These are phyloP conservation scores for Sarcophaga carnaria DNA, from an alignment of 2,888 invertebrate species.

Conservation along the genomic window DNA sequence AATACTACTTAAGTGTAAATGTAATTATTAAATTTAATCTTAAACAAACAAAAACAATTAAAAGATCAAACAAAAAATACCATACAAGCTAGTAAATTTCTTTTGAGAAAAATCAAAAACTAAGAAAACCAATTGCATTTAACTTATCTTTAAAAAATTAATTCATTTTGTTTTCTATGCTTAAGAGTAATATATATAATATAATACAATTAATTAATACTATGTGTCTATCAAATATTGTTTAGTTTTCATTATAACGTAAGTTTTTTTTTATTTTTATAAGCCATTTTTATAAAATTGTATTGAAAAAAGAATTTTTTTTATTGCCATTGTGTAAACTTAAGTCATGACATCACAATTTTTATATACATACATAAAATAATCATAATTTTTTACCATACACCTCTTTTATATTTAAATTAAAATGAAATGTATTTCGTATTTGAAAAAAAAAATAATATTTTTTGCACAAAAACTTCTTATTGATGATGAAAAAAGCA, in stretches of 20 bases:
- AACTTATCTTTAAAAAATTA: constrained; percentile 43
- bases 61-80: neutral
- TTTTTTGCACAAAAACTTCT: constrained; percentile 71
- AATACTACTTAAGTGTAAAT: constrained; percentile 37
- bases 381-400: constrained; percentile 40
- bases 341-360: constrained; percentile 57
- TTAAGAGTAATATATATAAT: neutral
- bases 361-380: constrained; percentile 36
- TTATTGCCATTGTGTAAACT: constrained; percentile 49
- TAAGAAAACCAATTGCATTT: constrained; percentile 35
- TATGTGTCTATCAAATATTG: constrained; percentile 54
- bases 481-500: constrained; percentile 41
- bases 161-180: neutral
- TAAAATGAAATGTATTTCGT: constrained; percentile 32
- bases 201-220: constrained; percentile 33
- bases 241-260: constrained; percentile 24
- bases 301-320: neutral
- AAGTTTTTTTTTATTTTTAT: constrained; percentile 2
- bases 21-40: constrained; percentile 1
- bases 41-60: neutral
- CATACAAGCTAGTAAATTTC: constrained; percentile 28
- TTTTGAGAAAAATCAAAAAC: constrained; percentile 50
- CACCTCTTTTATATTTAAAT: constrained; percentile 14
- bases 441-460: constrained; percentile 30
- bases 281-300: constrained; percentile 34